Evolutionary conservation across 2,888 invertebrate genomes (phyloP), one percentile per base, ranked within the genome.

Genomic region (Iselma pallidipennis): DNA sequence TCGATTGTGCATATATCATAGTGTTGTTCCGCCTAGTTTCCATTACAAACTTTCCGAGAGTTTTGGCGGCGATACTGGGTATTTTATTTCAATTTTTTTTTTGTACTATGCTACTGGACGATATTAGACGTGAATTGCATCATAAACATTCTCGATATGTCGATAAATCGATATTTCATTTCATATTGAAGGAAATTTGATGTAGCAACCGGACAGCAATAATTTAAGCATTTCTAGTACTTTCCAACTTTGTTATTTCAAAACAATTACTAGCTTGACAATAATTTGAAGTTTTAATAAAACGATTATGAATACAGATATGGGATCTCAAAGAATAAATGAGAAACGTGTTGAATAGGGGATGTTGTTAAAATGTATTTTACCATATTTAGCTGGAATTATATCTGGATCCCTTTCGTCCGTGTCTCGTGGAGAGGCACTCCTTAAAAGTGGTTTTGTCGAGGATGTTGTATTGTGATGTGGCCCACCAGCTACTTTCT

Each of bases 351-450:
- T 25, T 25, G 25, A 25, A 25, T 25, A 25, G 25, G 25, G 25
- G 25, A 6, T 25, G 25, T n/a, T n/a, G n/a, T n/a, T n/a, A 25
- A 25, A 25, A 25, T n/a, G n/a, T n/a, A n/a, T n/a, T 82, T 83
- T 82, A 89, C 90, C 89, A 73, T 88, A 89, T 84, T 90, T 89
- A 65, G 89, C 89, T 66, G 90, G 90, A 78, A 91, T 90, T 63
- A 90, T 87, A 80, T 91, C 90, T 16, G 90, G 90, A 82, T 91
- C 90, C 71, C 85, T 84, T 74, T 88, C 88, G 71, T 87, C 86
- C 10, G 74, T 69, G 53, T 83, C 83, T 63, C 81, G 76, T 45
- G 80, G 80, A 14, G 81, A 80, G 21, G 76, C 73, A 59, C 81
- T 81, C 49, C 81, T 69, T 48, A 81, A 67, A 26, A 82, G 72